phyloP scores from a whole-genome alignment of 2,113 vertebrate genomes.

The Pelusios castaneus region DNA sequence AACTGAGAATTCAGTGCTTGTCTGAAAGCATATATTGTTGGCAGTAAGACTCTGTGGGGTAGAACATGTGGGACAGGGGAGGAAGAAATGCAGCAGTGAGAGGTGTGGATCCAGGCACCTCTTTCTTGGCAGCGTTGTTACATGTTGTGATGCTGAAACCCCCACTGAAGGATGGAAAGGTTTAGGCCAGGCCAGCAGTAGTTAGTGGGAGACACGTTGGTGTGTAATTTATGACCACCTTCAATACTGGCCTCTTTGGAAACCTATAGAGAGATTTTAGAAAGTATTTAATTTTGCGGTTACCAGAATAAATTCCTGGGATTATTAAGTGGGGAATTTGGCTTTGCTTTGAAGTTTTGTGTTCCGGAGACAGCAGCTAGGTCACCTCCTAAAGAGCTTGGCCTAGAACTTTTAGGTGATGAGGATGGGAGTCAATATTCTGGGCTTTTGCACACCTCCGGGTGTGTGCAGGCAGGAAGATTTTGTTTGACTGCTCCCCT shows the following conservation, averaged over 20 bases:
- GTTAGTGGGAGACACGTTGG: neutral
- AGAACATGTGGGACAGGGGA: neutral
- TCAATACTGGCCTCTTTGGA: neutral
- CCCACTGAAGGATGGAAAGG: neutral
- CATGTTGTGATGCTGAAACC: neutral
- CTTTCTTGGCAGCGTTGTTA: neutral
- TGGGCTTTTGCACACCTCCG: neutral
- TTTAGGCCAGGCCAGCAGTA: neutral
- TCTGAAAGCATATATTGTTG: neutral
- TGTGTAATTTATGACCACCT: neutral
- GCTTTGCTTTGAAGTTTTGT: neutral
- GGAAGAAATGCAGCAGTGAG: neutral
- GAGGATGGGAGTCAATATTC: neutral
- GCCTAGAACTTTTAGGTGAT: neutral
- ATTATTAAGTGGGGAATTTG: neutral
- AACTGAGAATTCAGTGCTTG: neutral
- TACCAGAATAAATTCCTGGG: too few relatives aligned
- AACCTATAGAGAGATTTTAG: neutral
- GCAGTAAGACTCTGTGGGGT: neutral
- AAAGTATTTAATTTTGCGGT: neutral
- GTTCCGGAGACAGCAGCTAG: neutral
- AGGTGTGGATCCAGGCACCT: neutral
- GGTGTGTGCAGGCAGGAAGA: fast-evolving
- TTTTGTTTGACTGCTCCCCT: fast-evolving
- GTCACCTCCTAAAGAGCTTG: neutral